A percentile compares a stretch with the other conserved stretches of the same genome.
phyloP scores from a whole-genome alignment of 2,113 vertebrate species.

The Anhinga rufa region DNA sequence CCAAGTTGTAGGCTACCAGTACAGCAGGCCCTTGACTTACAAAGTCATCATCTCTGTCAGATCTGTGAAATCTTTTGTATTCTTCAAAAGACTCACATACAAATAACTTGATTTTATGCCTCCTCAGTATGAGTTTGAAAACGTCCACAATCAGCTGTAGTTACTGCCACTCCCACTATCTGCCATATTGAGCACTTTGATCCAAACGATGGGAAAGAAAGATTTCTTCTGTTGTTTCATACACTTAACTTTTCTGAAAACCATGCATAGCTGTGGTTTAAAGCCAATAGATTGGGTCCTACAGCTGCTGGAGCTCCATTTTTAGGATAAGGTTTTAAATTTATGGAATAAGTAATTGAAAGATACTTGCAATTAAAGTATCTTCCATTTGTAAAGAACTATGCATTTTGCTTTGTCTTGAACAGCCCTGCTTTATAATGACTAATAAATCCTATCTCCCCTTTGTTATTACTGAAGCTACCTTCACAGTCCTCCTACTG shows the following conservation, averaged over 20 bases:
- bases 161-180: background rate
- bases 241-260: background rate
- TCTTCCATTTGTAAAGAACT: background rate
- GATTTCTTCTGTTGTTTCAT: background rate
- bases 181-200: background rate
- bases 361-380: background rate
- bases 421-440: background rate
- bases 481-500: background rate
- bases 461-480: background rate
- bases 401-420: background rate
- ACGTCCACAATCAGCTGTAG: background rate
- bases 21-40: background rate
- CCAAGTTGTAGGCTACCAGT: background rate
- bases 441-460: background rate
- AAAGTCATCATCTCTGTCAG: background rate
- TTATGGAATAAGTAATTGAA: background rate
- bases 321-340: background rate
- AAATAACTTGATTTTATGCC: background rate
- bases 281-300: background rate
- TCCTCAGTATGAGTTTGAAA: background rate
- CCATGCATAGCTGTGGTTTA: background rate
- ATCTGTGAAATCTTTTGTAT: background rate
- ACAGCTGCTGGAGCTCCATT: background rate
- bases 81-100: background rate
- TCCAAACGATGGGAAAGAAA: background rate